Evolutionary conservation across 2,797 vertebrate genomes (phyloP).

Genomic region (Helicolenus hilgendorfi): DNA sequence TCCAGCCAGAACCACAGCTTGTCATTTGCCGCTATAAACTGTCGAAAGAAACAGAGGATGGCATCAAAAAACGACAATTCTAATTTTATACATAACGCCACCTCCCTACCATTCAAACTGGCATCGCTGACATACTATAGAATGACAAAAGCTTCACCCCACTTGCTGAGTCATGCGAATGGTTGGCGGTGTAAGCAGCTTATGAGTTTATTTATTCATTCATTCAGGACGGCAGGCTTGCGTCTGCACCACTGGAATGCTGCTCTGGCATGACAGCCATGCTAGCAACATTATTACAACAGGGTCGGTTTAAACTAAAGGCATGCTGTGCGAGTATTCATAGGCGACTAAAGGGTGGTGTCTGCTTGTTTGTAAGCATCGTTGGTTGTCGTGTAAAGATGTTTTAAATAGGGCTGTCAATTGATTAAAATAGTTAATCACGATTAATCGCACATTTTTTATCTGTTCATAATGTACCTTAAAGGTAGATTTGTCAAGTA

Average conservation of each 20-base stretch:
- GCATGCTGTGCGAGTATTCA: background rate
- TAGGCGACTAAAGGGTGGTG: background rate
- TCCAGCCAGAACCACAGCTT: conserved; percentile 99
- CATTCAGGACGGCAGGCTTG: conserved; percentile 67
- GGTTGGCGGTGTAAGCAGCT: conserved; percentile 76
- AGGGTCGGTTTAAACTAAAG: conserved; percentile 31
- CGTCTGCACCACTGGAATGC: conserved; percentile 57
- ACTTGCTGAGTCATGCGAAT: conserved; percentile 74
- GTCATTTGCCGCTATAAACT: conserved; percentile 99
- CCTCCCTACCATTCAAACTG: conserved; percentile 28
- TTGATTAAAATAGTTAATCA: too few relatives aligned
- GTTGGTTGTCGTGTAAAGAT: background rate
- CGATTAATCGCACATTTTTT: too few relatives aligned
- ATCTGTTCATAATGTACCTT: too few relatives aligned
- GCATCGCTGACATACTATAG: conserved; percentile 36
- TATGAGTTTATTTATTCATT: conserved; percentile 80
- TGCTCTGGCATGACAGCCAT: conserved; percentile 56
- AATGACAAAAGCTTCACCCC: conserved; percentile 55
- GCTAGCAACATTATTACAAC: conserved; percentile 35
- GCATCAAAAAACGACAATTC: conserved; percentile 9
- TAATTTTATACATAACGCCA: conserved; percentile 7
- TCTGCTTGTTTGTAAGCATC: background rate
- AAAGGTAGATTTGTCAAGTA: too few relatives aligned
- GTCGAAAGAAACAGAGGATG: conserved; percentile 34
- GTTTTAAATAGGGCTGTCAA: background rate